Conservation (phyloP, 2,113 vertebrate genomes). For the Cyanoramphus novaezelandiae region DNA sequence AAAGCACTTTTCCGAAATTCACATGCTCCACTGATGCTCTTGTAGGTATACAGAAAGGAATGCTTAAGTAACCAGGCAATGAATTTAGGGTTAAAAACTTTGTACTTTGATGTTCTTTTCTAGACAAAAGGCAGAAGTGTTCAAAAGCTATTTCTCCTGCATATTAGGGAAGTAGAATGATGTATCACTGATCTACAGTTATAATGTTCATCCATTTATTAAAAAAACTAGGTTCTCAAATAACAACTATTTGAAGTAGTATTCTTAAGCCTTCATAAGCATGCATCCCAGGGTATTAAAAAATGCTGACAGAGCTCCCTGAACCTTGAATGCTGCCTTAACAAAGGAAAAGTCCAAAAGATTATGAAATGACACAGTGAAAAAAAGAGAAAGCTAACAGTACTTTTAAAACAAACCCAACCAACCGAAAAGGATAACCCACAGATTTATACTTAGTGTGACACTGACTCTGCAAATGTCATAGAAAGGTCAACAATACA, state of each 20-base stretch:
- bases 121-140: background rate
- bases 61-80: background rate
- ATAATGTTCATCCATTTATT: background rate
- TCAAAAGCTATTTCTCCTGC: background rate
- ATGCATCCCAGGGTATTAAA: background rate
- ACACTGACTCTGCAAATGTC: background rate
- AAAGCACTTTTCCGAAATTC: background rate
- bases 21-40: rapidly evolving
- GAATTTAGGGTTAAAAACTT: background rate
- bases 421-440: background rate
- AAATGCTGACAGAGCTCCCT: background rate
- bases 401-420: background rate
- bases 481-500: background rate
- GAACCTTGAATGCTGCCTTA: background rate
- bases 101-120: background rate
- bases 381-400: background rate
- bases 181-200: background rate
- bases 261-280: background rate
- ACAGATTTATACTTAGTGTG: background rate
- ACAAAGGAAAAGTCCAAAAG: background rate
- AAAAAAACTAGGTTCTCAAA: background rate
- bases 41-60: background rate
- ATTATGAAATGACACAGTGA: background rate
- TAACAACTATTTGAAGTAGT: background rate
- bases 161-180: background rate